Evolutionary conservation across 2,113 vertebrate species (phyloP).

Genomic region (Okapia johnstoni): DNA sequence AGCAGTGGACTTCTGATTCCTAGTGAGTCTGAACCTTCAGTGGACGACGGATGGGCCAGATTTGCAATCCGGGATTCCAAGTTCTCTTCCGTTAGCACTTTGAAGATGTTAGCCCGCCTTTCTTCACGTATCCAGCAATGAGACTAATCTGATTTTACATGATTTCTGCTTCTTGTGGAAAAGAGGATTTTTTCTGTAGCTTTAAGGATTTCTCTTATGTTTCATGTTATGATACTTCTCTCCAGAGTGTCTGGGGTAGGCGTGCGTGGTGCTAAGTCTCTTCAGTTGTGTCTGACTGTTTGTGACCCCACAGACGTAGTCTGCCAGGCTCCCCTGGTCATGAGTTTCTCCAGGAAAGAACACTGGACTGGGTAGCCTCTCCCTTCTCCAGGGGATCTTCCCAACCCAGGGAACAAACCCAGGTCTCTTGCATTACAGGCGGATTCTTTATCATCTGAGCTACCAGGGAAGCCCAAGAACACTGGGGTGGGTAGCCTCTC

Average conservation of each 20-base stretch:
- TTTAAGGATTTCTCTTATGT: no score
- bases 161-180: not conserved
- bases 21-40: no score
- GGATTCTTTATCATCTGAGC: no score
- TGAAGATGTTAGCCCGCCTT: not conserved
- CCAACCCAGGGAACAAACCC: not conserved
- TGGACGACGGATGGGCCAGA: rapidly evolving
- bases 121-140: not conserved
- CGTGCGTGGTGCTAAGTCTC: not conserved
- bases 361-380: not conserved
- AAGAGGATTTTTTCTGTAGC: not conserved
- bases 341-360: not conserved
- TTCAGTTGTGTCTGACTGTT: not conserved
- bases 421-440: no score
- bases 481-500: not conserved
- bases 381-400: not conserved
- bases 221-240: not conserved
- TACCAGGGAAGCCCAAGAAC: no score
- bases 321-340: not conserved
- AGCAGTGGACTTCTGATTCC: not conserved
- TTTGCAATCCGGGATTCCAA: not conserved
- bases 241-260: rapidly evolving
- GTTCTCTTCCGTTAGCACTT: not conserved
- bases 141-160: not conserved
- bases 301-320: rapidly evolving